phyloP scores from a whole-genome alignment of 2,113 vertebrate genomes.

The Oreochromis aureus region DNA sequence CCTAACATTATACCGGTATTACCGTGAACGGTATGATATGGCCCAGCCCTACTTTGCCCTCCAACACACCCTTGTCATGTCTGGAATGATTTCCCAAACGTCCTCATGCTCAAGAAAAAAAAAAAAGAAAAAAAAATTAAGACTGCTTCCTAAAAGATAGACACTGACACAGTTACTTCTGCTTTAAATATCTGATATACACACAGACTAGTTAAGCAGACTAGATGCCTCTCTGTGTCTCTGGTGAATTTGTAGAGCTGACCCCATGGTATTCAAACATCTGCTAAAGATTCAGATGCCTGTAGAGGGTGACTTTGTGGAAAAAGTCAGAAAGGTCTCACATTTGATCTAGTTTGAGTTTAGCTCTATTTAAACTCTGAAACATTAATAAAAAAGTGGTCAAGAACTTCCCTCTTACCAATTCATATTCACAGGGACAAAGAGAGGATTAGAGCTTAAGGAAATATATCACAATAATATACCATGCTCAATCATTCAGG shows the following conservation, averaged over 20 bases:
- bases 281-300: not conserved
- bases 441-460: not conserved
- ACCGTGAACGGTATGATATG: no score
- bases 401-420: not conserved
- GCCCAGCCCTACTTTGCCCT: not conserved
- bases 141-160: not conserved
- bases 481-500: not conserved
- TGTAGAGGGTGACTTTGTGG: not conserved
- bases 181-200: slow-evolving; percentile 33
- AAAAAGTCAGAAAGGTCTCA: not conserved
- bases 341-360: not conserved
- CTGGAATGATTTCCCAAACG: not conserved
- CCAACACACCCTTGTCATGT: not conserved
- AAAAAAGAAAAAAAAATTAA: not conserved
- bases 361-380: not conserved
- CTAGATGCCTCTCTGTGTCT: not conserved
- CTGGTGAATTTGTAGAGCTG: not conserved
- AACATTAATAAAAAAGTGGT: not conserved
- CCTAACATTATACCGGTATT: no score
- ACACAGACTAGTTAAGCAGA: not conserved
- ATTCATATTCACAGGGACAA: not conserved
- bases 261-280: not conserved
- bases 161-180: not conserved
- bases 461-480: not conserved
- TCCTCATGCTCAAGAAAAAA: not conserved